These are phyloP conservation scores for Heliconius melpomene DNA, from an alignment of 1,140 invertebrate species.

Conservation along the genomic window DNA sequence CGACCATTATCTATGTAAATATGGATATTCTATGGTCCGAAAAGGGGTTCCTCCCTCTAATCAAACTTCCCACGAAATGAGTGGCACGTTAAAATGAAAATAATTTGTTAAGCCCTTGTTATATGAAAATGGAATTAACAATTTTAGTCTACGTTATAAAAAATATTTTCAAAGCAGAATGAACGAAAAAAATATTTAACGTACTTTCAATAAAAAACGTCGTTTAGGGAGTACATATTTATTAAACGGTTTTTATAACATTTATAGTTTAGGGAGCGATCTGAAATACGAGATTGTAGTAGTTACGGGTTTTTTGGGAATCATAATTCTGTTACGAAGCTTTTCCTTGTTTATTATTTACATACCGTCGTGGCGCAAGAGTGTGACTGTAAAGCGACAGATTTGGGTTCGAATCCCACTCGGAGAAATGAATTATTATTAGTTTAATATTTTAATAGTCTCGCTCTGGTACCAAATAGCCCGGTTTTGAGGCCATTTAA, in stretches of 20 bases:
- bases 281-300: neutral
- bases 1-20: neutral
- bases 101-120: no score
- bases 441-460: no score
- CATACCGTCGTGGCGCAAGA: neutral
- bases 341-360: neutral
- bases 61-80: no score
- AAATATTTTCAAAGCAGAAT: neutral
- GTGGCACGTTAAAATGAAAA: neutral
- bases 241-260: no score
- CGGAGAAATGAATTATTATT: no score
- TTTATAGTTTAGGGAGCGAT: neutral
- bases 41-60: no score
- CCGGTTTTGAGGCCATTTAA: no score
- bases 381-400: no score
- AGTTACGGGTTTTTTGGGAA: neutral
- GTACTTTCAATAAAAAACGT: neutral
- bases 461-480: no score
- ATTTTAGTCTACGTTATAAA: no score
- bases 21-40: neutral
- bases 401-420: no score
- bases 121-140: no score
- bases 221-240: neutral
- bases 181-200: neutral
- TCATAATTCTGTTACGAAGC: neutral